A percentile compares a stretch with the other conserved stretches of the same genome.
These are phyloP conservation scores for Asteroscopus sphinx DNA, from an alignment of 2,888 invertebrate species.

Conservation along the genomic window DNA sequence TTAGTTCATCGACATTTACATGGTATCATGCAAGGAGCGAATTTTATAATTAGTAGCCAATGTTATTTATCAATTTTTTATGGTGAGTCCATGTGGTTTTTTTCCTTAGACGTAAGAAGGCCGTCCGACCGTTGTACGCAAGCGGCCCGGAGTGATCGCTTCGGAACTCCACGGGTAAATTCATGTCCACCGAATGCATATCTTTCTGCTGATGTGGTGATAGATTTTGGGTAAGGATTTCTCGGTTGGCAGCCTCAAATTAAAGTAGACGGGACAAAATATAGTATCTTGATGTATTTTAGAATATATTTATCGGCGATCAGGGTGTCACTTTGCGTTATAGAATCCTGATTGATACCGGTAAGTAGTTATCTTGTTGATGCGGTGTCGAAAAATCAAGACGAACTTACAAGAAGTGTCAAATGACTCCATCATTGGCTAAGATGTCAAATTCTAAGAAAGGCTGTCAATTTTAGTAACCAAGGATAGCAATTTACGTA, in stretches of 20 bases:
- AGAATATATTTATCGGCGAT: not conserved
- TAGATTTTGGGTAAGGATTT: not conserved
- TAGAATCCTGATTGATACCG: no score
- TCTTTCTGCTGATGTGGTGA: not conserved
- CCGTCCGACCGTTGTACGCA: no score
- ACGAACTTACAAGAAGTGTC: not conserved
- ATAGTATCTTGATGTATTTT: not conserved
- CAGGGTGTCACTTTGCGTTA: not conserved
- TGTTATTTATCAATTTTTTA: slow-evolving; percentile 84
- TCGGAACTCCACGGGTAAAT: not conserved
- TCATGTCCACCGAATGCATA: rapidly evolving
- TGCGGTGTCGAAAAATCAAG: no score
- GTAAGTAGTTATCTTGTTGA: no score
- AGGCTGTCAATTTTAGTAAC: no score
- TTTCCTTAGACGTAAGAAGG: not conserved
- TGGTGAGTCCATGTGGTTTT: slow-evolving; percentile 68
- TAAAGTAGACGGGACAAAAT: not conserved
- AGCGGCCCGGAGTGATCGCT: not conserved
- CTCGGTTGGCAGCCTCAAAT: not conserved
- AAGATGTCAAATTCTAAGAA: no score
- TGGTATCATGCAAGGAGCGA: slow-evolving; percentile 73
- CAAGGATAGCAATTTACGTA: no score
- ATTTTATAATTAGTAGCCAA: slow-evolving; percentile 73
- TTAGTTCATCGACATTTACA: slow-evolving; percentile 67
- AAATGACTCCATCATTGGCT: no score